Base-by-base conservation (phyloP, 2,797 vertebrate species). In the Mormyrops attenuatus region DNA sequence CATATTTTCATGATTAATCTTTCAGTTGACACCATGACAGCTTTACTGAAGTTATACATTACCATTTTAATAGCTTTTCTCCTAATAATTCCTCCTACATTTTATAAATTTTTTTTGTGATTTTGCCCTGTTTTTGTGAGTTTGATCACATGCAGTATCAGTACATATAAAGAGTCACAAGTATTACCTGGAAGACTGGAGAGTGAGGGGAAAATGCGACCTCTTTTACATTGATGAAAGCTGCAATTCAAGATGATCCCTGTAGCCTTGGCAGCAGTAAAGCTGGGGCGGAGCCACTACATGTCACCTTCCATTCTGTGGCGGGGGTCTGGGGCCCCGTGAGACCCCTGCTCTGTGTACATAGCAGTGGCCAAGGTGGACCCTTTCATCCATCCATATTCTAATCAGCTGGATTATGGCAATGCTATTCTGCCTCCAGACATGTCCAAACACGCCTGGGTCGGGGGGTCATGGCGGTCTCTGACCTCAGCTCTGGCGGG, bases 371-470 rank as follows among this genome's bases (percentile, higher is more conserved):
- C 89, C 82, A 63, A 89, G 52, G 88, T 55, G 94, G 94, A 92
- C 91, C 93, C 95, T 94, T 94, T 95, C 93, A 94, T 95, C 94
- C 92, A 91, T 91, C 94, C 92, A 92, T 95, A 95, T 96, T 96
- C 94, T 97, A 96, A 97, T 97, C 95, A 96, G 94, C 93, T 92
- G 94, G 94, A 94, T 94, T 94, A 94, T 93, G 91, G 89, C 92
- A 91, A 91, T 91, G 92, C 90, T 93, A 92, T 95, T 95, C 97
- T 96, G 96, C 96, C 92, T 89, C 91, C 0, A 89, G 96, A 96
- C 93, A 92, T 97, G 96, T 96, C 95, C 96, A 97, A 97, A 97
- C 96, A 97, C 94, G 95, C 94, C 93, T 89, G 94, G 95, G 96
- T 96, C 95, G 95, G 95, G 93, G 94, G 96, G 95, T 95, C 93